Evolutionary conservation across 1,140 invertebrate species (phyloP), one percentile per base, ranked within the genome.

Genomic region (Achatina immaculata): DNA sequence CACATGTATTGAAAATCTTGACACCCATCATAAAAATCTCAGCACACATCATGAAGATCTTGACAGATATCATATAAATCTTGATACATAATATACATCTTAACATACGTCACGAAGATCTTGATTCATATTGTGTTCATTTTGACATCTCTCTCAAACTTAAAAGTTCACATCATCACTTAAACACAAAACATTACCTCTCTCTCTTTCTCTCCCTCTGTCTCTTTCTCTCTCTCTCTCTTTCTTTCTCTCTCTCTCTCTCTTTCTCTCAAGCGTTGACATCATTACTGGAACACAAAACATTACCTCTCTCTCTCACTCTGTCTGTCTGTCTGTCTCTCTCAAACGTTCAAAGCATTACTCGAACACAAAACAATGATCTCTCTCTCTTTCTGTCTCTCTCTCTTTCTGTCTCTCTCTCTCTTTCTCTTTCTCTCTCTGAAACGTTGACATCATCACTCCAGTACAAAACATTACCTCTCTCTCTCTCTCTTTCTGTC

Each of bases 211-310:
- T 16, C 14, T 68, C 28, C 31, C 21, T 68, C 28, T 68, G 14
- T 68, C 65, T 68, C 21, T 68, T 34, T 68, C 21, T 68, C 65
- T 68, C 21, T 68, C 65, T 68, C 21, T 68, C 28, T 68, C 21
- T 68, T 34, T 68, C 21, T 68, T 28, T 68, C 21, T 68, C 65
- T 68, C 65, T 68, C 65, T 68, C 65, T 68, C 65, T 68, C 65
- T 68, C 28, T 68, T 28, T 68, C 65, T 68, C 65, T 68, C 65
- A 16, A 14, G 14, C 65, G 14, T 28, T 68, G 11, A n/a, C 28
- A n/a, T 34, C 11, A 11, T 16, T 11, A n/a, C 14, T 68, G 11
- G 21, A 21, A n/a, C 28, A 14, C 28, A n/a, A 21, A n/a, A n/a
- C n/a, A n/a, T n/a, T n/a, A n/a, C n/a, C n/a, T n/a, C n/a, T n/a